Conservation (phyloP, 2,888 invertebrate species). For the Pyrgus malvae region DNA sequence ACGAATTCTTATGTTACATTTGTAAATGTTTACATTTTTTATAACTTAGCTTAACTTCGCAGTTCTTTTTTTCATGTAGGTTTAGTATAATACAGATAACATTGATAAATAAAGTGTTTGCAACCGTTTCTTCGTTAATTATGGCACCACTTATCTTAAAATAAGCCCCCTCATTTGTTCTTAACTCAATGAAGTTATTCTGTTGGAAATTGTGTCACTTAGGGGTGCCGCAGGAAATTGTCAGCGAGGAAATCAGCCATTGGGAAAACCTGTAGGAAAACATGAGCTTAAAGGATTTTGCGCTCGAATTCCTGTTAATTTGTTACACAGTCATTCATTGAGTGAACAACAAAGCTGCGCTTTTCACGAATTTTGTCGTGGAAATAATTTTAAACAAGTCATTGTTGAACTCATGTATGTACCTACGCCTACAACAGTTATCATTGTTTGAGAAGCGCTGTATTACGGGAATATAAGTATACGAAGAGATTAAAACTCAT, state of each 20-base stretch:
- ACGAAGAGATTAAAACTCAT: too few relatives aligned
- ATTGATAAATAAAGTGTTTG: too few relatives aligned
- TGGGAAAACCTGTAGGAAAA: slow-evolving; percentile 62
- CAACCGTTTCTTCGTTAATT: background rate
- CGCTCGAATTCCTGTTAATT: slow-evolving; percentile 47
- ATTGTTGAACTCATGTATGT: too few relatives aligned
- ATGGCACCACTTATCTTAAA: background rate
- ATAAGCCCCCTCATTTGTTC: slow-evolving; percentile 31
- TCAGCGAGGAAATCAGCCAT: slow-evolving; percentile 61
- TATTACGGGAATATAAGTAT: too few relatives aligned
- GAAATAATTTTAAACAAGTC: background rate
- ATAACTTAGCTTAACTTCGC: too few relatives aligned
- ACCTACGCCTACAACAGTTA: too few relatives aligned
- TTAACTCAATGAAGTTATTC: slow-evolving; percentile 49
- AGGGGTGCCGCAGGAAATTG: slow-evolving; percentile 49
- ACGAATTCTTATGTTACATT: too few relatives aligned
- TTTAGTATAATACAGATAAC: too few relatives aligned
- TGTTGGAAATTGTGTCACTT: slow-evolving; percentile 63
- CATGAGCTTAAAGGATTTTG: slow-evolving; percentile 52
- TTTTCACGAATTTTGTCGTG: slow-evolving; percentile 3
- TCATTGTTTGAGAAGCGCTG: too few relatives aligned
- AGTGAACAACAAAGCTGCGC: background rate
- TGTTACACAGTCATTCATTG: slow-evolving; percentile 27
- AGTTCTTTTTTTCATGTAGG: too few relatives aligned
- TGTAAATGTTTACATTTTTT: too few relatives aligned